Evolutionary conservation across 2,888 invertebrate species (phyloP).

Genomic region (Polylopha cassiicola): DNA sequence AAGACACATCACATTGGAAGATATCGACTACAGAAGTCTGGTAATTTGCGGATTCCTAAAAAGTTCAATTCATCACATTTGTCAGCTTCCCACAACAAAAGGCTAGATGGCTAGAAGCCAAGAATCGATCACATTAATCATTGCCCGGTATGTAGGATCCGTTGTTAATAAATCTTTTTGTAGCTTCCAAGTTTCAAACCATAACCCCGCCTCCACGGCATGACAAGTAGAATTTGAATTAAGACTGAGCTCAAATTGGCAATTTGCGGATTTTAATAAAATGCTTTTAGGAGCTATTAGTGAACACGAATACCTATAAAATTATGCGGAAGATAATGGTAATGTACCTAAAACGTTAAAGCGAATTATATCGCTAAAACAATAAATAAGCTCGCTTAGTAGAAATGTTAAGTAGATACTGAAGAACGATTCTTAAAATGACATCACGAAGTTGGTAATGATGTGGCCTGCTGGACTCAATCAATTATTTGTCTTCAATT

Average conservation of each 20-base stretch:
- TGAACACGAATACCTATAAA: slow-evolving; percentile 11
- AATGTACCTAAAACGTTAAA: slow-evolving; percentile 1
- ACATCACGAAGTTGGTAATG: slow-evolving; percentile 26
- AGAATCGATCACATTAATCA: slow-evolving; percentile 57
- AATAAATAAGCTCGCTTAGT: slow-evolving; percentile 17
- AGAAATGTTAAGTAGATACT: slow-evolving; percentile 6
- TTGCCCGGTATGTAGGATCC: slow-evolving; percentile 46
- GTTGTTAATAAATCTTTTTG: slow-evolving; percentile 46
- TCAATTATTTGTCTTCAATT: slow-evolving; percentile 52
- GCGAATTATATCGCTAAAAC: slow-evolving; percentile 4
- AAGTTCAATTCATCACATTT: no score
- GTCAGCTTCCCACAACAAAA: slow-evolving; percentile 44
- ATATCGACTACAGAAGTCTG: slow-evolving; percentile 4
- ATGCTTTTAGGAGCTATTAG: slow-evolving; percentile 21
- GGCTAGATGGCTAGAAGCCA: slow-evolving; percentile 53
- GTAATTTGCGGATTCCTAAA: slow-evolving; percentile 12
- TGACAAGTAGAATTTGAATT: slow-evolving; percentile 19
- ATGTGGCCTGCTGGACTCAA: slow-evolving; percentile 41
- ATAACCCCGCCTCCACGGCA: slow-evolving; percentile 5
- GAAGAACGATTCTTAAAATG: slow-evolving; percentile 3
- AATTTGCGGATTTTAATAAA: slow-evolving; percentile 16
- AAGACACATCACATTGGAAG: slow-evolving; percentile 30
- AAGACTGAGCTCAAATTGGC: slow-evolving; percentile 9
- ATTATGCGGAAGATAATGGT: slow-evolving; percentile 14
- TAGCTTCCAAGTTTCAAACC: slow-evolving; percentile 13